phyloP scores from a whole-genome alignment of 2,113 vertebrate species.

The Chloropsis cyanopogon region DNA sequence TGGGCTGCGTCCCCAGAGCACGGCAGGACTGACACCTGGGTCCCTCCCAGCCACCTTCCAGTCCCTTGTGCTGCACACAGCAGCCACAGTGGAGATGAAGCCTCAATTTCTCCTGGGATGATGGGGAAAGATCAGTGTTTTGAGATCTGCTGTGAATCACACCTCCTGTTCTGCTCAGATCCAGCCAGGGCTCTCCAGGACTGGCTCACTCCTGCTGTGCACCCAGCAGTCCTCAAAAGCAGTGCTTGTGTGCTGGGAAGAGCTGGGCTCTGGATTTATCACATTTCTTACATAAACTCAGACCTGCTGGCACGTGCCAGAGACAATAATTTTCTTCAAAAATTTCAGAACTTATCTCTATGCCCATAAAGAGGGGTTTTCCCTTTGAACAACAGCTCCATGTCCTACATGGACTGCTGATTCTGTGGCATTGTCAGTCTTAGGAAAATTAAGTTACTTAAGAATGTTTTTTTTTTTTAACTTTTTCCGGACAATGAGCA shows the following conservation, averaged over 20 bases:
- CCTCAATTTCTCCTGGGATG: neutral
- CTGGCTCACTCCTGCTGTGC: neutral
- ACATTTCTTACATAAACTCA: neutral
- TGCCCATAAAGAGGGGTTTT: neutral
- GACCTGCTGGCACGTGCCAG: neutral
- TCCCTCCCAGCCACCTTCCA: neutral
- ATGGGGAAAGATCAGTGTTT: neutral
- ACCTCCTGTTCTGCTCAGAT: neutral
- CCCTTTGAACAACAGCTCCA: neutral
- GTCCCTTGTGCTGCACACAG: neutral
- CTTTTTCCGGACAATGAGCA: neutral
- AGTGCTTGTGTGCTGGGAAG: neutral
- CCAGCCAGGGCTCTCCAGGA: neutral
- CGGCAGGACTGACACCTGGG: accelerated
- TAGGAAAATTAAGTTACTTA: neutral
- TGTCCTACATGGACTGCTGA: neutral
- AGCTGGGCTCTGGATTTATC: neutral
- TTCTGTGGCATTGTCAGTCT: neutral
- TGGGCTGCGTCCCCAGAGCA: neutral
- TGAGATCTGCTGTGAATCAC: neutral
- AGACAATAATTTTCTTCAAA: neutral
- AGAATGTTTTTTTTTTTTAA: neutral
- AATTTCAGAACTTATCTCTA: neutral
- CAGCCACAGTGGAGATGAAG: neutral
- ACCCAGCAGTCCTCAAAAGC: neutral